Base-by-base conservation (phyloP, 2,888 invertebrate genomes). In the Isoperla grammatica region DNA sequence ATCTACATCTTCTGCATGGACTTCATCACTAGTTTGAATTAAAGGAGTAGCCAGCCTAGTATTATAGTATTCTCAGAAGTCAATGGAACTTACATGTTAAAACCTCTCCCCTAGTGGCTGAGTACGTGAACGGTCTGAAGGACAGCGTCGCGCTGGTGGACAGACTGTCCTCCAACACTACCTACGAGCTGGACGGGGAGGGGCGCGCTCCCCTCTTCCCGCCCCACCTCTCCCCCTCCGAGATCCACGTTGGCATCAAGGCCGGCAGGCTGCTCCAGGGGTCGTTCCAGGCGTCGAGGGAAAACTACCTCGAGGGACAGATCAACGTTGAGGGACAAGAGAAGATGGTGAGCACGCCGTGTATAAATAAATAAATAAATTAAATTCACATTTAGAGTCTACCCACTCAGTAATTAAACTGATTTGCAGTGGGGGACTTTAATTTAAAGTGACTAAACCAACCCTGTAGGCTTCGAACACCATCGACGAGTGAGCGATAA, bases 221-320 rank as follows among this genome's bases (percentile, higher is more conserved):
- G 0, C 87, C 92, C 17, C 95, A 98, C 74, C 77, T 93, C 61
- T 83, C 90, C 0, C 83, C 88, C 1, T 76, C 80, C 0, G 85
- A 89, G 71, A 79, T 97, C 15, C 87, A 93, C 62, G 78, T 81
- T 0, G 94, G 94, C 0, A 83, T 97, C 45, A 87, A 88, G 69
- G 80, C 79, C 63, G 91, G 90, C 1, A 83, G 80, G 65, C 76
- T 90, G 4, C 72, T 86, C 42, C 94, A 79, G 68, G 96, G 95
- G 0, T 83, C 86, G 1, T 92, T 90, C 70, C 79, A 84, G 70
- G 90, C 95, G 0, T 95, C 94, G 0, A 80, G 92, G 56, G 95
- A 96, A 69, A 99, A 98, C 74, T 97, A 90, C 71, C 78, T 96
- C 12, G 98, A 99, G 75, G 98, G 94, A 9, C 85, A 81, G 63